phyloP scores from a whole-genome alignment of 2,113 vertebrate species.

The Ardeotis arabs region DNA sequence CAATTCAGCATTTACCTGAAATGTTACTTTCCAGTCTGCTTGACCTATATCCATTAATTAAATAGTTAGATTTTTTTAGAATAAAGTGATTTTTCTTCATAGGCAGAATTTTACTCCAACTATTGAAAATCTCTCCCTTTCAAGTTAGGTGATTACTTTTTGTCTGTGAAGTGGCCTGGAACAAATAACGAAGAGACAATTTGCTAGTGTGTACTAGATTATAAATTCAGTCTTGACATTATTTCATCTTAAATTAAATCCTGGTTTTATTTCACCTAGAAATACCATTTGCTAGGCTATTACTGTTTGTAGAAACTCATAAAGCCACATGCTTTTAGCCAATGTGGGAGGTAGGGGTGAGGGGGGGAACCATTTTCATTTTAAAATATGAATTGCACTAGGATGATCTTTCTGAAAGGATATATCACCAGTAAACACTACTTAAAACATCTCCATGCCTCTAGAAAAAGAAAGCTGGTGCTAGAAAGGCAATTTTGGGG shows the following conservation, averaged over 20 bases:
- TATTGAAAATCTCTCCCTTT: neutral
- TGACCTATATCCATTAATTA: neutral
- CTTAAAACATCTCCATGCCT: conserved; percentile 35
- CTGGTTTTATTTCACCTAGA: neutral
- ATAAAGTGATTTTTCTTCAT: neutral
- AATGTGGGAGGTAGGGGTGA: neutral
- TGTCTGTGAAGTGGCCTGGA: neutral
- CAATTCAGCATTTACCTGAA: neutral
- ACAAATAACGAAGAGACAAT: neutral
- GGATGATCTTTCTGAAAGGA: conserved; percentile 5
- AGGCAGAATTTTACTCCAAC: neutral
- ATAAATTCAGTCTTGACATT: neutral
- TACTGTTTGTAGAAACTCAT: neutral
- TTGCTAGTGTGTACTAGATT: neutral
- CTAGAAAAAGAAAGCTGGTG: neutral
- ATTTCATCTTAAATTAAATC: neutral
- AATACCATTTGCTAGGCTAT: neutral
- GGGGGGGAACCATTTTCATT: neutral
- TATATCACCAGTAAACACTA: neutral
- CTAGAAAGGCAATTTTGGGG: neutral
- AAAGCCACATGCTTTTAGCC: neutral
- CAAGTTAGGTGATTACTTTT: neutral
- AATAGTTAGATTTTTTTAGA: neutral
- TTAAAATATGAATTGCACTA: neutral
- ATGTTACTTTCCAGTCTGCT: neutral